phyloP scores from a whole-genome alignment of 2,113 vertebrate species.

The Petromus typicus region DNA sequence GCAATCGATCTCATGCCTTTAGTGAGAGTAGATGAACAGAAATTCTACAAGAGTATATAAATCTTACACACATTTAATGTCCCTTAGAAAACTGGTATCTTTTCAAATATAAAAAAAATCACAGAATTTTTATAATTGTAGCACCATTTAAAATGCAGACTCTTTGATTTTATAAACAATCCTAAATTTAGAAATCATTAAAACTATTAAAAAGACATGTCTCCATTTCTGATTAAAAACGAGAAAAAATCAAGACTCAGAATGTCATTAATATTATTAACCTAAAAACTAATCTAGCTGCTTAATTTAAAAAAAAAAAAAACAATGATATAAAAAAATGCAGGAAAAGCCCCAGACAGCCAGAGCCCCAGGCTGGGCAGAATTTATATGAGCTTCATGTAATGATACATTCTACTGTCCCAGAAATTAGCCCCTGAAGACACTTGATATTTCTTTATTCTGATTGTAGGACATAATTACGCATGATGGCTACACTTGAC shows the following conservation, averaged over 20 bases:
- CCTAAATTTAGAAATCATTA: slow-evolving; percentile 81
- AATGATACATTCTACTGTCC: background rate
- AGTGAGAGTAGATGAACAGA: slow-evolving; percentile 58
- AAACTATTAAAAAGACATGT: slow-evolving; percentile 76
- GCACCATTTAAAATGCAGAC: slow-evolving; percentile 73
- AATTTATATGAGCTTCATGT: background rate
- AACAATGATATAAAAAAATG: slow-evolving; percentile 48
- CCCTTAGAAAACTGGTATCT: slow-evolving; percentile 28
- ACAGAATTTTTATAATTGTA: slow-evolving; percentile 53
- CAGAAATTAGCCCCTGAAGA: slow-evolving; percentile 36
- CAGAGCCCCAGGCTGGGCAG: background rate
- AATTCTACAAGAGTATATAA: slow-evolving; percentile 59
- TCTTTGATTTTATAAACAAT: slow-evolving; percentile 80
- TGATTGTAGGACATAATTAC: slow-evolving; percentile 6
- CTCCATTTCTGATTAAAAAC: slow-evolving; percentile 79
- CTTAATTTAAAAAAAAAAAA: slow-evolving; percentile 61
- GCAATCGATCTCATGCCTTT: slow-evolving; percentile 55
- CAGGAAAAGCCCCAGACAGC: background rate
- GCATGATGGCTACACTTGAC: slow-evolving; percentile 19
- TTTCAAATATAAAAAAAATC: slow-evolving; percentile 62
- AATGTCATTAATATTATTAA: slow-evolving; percentile 84
- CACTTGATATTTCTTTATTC: background rate
- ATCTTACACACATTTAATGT: slow-evolving; percentile 9
- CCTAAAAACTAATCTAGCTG: slow-evolving; percentile 57
- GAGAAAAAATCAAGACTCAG: slow-evolving; percentile 76